These are phyloP conservation scores for Silurus glanis DNA, from an alignment of 2,113 vertebrate genomes.

Conservation along the genomic window DNA sequence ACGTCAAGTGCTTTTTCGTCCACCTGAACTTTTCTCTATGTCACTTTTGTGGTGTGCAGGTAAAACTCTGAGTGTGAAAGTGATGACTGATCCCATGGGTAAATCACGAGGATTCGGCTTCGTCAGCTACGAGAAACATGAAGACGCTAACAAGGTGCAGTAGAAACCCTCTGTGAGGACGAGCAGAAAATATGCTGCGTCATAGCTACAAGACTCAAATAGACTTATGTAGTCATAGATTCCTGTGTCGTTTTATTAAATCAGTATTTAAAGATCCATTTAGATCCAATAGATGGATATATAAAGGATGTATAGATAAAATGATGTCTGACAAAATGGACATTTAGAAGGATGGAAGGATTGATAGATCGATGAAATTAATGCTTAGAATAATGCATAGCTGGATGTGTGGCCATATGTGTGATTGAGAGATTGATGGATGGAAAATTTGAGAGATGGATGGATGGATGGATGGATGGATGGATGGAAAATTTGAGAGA, in stretches of 20 bases:
- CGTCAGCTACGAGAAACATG: slow-evolving; percentile 97
- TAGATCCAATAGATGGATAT: too few species aligned
- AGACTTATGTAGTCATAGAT: too few species aligned
- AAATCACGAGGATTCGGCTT: slow-evolving; percentile 99
- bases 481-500: not conserved
- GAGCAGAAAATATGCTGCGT: not conserved
- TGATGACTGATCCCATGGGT: slow-evolving; percentile 93
- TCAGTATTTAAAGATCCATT: not conserved
- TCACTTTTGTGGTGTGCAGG: slow-evolving; percentile 70
- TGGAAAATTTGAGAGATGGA: not conserved
- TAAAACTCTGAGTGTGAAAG: slow-evolving; percentile 96
- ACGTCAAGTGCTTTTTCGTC: too few species aligned
- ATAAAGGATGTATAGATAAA: too few species aligned
- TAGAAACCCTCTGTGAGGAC: not conserved
- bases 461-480: not conserved
- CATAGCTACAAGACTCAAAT: not conserved
- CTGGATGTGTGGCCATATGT: too few species aligned
- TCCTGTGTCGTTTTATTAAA: not conserved
- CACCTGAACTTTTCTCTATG: not conserved
- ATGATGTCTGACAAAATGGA: too few species aligned
- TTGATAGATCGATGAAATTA: not conserved
- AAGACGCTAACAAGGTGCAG: slow-evolving; percentile 96
- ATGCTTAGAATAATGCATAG: too few species aligned
- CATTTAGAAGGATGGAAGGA: too few species aligned
- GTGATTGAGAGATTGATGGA: too few species aligned